phyloP scores from a whole-genome alignment of 2,888 invertebrate genomes.

The Clitarchus hookeri region DNA sequence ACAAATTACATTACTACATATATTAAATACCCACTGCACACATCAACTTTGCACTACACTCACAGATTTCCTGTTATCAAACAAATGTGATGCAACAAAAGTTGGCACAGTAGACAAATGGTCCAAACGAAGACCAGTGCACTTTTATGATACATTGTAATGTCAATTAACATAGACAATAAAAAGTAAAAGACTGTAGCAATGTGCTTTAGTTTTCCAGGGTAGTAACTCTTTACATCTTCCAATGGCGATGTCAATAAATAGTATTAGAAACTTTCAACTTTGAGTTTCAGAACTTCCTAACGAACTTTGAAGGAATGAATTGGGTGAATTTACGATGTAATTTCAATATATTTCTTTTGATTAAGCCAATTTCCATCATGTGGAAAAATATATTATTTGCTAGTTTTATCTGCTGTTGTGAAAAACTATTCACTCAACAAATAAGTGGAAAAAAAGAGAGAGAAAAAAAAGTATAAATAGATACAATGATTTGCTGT shows the following conservation, averaged over 20 bases:
- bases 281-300: not conserved
- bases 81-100: not conserved
- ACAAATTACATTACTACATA: not conserved
- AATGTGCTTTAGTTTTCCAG: constrained; percentile 14
- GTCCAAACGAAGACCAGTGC: not conserved
- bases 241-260: not conserved
- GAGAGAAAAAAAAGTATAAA: not conserved
- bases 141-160: constrained; percentile 11
- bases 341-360: not conserved
- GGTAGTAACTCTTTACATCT: not conserved
- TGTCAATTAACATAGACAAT: constrained; percentile 24
- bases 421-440: not conserved
- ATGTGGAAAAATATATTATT: not conserved
- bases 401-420: not conserved
- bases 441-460: not conserved
- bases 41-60: not conserved
- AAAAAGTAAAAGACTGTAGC: not conserved
- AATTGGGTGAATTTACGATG: not conserved
- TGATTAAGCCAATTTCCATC: not conserved
- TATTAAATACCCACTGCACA: not conserved
- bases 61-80: not conserved
- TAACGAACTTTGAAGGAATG: not conserved
- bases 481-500: not conserved
- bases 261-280: not conserved
- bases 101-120: not conserved